Base-by-base conservation (phyloP, 2,113 vertebrate genomes). In the Rhinoptilus africanus region DNA sequence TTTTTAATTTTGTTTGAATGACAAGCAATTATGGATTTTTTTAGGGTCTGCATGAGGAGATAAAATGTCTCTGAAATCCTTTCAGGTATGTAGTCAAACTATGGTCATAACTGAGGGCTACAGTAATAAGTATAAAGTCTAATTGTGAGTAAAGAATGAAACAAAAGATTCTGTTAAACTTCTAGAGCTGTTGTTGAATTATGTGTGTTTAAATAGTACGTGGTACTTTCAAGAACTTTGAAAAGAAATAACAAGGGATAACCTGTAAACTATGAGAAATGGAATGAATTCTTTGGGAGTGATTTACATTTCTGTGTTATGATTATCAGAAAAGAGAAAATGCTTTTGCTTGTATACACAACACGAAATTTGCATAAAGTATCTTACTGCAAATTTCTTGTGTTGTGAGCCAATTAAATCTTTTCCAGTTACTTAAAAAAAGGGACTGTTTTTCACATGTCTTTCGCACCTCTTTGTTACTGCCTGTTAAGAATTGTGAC, bases 1-100 rank as follows among this genome's bases (percentile, higher is more conserved):
- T 94, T 92, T 94, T 74, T 85, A 84, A 73, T 95, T 94, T 83
- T 59, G 48, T 80, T 56, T 73, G 74, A 93, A 74, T 74, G 92
- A 89, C 86, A 95, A 93, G 74, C 75, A 89, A 80, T 91, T 85
- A 79, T 8, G 39, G 72, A 20, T 39, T 39, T 78, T 76, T 88
- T 68, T 48, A 43, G 62, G 56, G 43, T 39, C 82, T 95, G 75
- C 48, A 57, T 48, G 4, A 26, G 50, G 78, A 93, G 92, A 93
- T 59, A 74, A 87, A 94, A 85, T 35, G 30, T 53, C 79, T 89
- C 76, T 88, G 72, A 59, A 69, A 76, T 63, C 75, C 88, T 91
- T 95, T 88, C 56, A 77, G 89, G 88, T 93, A 8, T 26, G 32
- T 35, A 16, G 66, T 85, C 39, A 71, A 88, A 30, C 60, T 35